A percentile compares a stretch with the other conserved stretches of the same genome.
Evolutionary conservation across 1,140 invertebrate species (phyloP).

Genomic region (Tigriopus japonicus): DNA sequence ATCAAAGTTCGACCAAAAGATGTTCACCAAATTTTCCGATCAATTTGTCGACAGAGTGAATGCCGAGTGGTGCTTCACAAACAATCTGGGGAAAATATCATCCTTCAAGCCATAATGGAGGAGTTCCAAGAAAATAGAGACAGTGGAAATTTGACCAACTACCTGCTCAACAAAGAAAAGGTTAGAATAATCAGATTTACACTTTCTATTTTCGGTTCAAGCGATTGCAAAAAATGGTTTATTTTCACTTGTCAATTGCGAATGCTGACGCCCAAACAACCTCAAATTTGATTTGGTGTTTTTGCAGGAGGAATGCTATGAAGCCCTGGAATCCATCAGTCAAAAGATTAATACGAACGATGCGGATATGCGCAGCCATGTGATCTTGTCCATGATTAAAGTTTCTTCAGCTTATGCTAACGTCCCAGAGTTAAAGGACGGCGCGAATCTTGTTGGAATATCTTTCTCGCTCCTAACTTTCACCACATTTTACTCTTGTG

Average conservation of each 20-base stretch:
- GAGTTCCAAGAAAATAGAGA: conserved; percentile 32
- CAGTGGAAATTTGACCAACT: conserved; percentile 31
- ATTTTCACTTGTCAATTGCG: conserved; percentile 3
- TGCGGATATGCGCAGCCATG: conserved; percentile 59
- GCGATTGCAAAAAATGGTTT: conserved; percentile 16
- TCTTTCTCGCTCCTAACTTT: too few species aligned
- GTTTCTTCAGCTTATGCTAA: conserved; percentile 71
- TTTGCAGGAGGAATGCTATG: conserved; percentile 59
- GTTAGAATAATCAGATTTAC: conserved; percentile 25
- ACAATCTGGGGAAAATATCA: conserved; percentile 62
- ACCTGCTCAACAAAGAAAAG: conserved; percentile 44
- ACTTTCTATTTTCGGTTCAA: neutral
- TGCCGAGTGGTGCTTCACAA: conserved; percentile 64
- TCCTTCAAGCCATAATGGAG: conserved; percentile 54
- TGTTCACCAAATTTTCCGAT: too few species aligned
- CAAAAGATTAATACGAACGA: conserved; percentile 61
- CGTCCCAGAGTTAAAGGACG: conserved; percentile 19
- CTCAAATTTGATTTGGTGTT: too few species aligned
- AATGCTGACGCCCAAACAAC: too few species aligned
- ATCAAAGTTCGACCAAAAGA: too few species aligned
- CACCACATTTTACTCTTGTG: too few species aligned
- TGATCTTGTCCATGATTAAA: conserved; percentile 68
- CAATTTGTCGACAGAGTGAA: conserved; percentile 39
- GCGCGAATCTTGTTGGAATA: too few species aligned
- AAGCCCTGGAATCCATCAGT: conserved; percentile 53